These are phyloP conservation scores for Melanchra persicariae DNA, from an alignment of 2,888 invertebrate species.

Conservation along the genomic window DNA sequence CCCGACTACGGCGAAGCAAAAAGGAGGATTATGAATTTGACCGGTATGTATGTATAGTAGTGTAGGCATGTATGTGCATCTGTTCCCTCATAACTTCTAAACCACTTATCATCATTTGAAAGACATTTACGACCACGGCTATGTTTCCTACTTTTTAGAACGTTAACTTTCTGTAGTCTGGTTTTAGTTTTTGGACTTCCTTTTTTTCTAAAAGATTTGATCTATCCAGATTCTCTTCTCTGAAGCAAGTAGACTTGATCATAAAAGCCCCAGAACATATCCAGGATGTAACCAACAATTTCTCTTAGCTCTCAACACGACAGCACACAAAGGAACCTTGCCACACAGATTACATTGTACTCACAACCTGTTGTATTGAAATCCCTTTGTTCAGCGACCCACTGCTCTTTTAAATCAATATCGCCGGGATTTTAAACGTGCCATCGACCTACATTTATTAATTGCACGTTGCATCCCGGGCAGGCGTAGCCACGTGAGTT, in stretches of 20 bases:
- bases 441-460: slow-evolving; percentile 59
- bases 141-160: too few species aligned
- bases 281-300: background rate
- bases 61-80: too few species aligned
- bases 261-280: background rate
- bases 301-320: background rate
- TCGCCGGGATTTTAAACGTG: slow-evolving; percentile 41
- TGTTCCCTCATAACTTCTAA: too few species aligned
- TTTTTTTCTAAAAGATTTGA: too few species aligned
- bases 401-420: slow-evolving; percentile 41
- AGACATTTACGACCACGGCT: too few species aligned
- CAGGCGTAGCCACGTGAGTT: slow-evolving; percentile 23
- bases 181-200: too few species aligned
- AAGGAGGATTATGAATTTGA: too few species aligned
- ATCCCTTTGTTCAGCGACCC: slow-evolving; percentile 27
- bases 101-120: too few species aligned
- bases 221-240: background rate
- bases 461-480: slow-evolving; percentile 51
- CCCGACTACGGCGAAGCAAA: too few species aligned
- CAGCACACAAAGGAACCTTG: slow-evolving; percentile 2
- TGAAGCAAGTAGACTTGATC: background rate
- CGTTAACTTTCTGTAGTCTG: too few species aligned
- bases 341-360: slow-evolving; percentile 14
- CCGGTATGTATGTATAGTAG: too few species aligned
- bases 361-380: slow-evolving; percentile 10